A percentile compares a stretch with the other conserved stretches of the same genome.
Conservation (phyloP, 2,113 vertebrate species). For the Otocyon megalotis region DNA sequence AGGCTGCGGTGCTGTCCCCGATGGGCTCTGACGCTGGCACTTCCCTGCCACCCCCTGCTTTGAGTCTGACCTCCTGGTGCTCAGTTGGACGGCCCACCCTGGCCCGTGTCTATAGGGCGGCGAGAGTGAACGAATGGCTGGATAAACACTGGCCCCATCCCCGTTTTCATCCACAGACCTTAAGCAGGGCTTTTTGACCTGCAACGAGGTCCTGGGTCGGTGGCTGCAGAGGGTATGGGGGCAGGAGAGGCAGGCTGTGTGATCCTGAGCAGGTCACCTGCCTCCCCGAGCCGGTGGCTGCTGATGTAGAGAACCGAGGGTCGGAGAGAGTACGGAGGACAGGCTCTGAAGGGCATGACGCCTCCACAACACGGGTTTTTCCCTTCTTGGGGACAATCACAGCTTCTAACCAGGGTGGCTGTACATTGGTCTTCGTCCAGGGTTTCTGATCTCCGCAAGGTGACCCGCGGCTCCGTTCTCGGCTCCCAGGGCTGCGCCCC, state of each 20-base stretch:
- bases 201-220: neutral
- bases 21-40: fast-evolving
- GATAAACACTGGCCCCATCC: neutral
- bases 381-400: neutral
- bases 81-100: neutral
- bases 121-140: neutral
- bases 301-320: neutral
- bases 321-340: neutral
- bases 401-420: neutral
- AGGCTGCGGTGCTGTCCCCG: neutral
- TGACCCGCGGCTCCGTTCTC: neutral
- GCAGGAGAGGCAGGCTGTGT: neutral
- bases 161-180: neutral
- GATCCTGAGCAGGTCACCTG: neutral
- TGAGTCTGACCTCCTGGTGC: neutral
- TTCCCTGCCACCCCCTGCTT: neutral
- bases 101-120: neutral
- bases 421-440: neutral
- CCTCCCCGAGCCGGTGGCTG: neutral
- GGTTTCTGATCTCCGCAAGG: neutral
- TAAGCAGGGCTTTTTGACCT: neutral
- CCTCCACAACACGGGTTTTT: neutral
- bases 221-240: neutral
- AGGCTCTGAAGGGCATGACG: neutral
- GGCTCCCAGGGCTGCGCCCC: neutral